Percentiles rank a stretch among this genome's conserved stretches.
Evolutionary conservation across 2,888 invertebrate species (phyloP).

Genomic region (Epirrhoe tristata): DNA sequence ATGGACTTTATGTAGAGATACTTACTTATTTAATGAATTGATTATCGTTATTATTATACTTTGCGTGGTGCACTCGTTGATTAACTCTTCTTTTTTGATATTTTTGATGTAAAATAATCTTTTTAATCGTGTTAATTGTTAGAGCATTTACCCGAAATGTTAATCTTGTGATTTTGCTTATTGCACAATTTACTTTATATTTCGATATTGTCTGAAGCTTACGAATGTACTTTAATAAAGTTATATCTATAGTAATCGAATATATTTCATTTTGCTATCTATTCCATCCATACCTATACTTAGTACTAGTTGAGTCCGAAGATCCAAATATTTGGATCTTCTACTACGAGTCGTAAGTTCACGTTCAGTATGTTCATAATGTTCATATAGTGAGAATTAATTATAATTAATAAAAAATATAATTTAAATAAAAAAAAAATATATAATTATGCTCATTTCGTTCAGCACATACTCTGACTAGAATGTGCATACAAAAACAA

Average conservation of each 20-base stretch:
- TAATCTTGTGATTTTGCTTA: conserved; percentile 63
- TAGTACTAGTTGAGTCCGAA: not conserved
- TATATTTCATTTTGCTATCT: conserved; percentile 8
- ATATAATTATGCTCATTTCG: too few species aligned
- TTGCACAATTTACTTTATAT: conserved; percentile 72
- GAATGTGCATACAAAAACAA: too few species aligned
- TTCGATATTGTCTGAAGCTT: conserved; percentile 68
- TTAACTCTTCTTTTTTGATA: conserved; percentile 20
- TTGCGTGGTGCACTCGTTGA: conserved; percentile 10
- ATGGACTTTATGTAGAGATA: not conserved
- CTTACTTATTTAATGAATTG: not conserved
- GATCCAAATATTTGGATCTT: too few species aligned
- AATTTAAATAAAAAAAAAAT: too few species aligned
- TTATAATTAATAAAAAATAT: too few species aligned
- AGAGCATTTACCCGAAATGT: conserved; percentile 58
- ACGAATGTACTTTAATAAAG: conserved; percentile 57
- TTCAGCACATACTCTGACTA: too few species aligned
- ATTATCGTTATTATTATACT: conserved; percentile 1
- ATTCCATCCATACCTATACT: too few species aligned
- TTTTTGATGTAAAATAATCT: conserved; percentile 38
- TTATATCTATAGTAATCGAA: conserved; percentile 36
- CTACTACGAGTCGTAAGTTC: too few species aligned
- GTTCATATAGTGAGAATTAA: too few species aligned
- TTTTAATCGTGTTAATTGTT: conserved; percentile 53
- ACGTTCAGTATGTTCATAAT: too few species aligned